Evolutionary conservation across 2,888 invertebrate species (phyloP).

Genomic region (Erpobdella octoculata): DNA sequence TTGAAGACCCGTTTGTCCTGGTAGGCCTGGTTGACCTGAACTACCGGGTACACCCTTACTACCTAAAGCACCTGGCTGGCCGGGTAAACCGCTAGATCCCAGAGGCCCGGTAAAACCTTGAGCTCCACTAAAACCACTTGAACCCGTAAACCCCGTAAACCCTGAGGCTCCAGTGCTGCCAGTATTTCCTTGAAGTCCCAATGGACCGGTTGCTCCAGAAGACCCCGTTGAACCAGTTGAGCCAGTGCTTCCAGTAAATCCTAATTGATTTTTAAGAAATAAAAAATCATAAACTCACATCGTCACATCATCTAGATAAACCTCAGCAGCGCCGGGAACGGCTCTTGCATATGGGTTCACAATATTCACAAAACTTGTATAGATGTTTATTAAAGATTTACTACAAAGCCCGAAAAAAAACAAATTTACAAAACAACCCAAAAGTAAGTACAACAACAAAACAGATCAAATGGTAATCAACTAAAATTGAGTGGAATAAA

Average conservation of each 20-base stretch:
- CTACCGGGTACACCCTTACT: constrained; percentile 22
- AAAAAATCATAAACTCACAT: too few species aligned
- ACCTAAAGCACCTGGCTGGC: constrained; percentile 33
- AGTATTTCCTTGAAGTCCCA: constrained; percentile 24
- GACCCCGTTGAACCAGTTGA: constrained; percentile 22
- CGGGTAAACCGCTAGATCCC: constrained; percentile 41
- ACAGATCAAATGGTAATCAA: too few species aligned
- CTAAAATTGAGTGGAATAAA: too few species aligned
- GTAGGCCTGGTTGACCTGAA: background rate
- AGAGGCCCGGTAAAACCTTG: constrained; percentile 23
- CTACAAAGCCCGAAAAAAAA: too few species aligned
- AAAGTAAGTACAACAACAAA: too few species aligned
- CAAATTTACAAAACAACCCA: too few species aligned
- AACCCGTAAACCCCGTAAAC: constrained; percentile 40
- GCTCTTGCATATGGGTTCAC: too few species aligned
- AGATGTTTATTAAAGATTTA: too few species aligned
- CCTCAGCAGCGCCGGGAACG: too few species aligned
- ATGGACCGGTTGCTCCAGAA: constrained; percentile 22
- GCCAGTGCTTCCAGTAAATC: constrained; percentile 23
- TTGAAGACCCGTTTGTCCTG: constrained; percentile 27
- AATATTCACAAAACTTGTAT: too few species aligned
- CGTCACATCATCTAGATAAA: too few species aligned
- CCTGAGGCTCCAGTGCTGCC: constrained; percentile 21
- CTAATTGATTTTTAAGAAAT: too few species aligned
- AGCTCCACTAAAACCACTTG: constrained; percentile 11